A percentile compares a stretch with the other conserved stretches of the same genome.
Conservation (phyloP, 2,797 vertebrate species). For the Malurus splendens region DNA sequence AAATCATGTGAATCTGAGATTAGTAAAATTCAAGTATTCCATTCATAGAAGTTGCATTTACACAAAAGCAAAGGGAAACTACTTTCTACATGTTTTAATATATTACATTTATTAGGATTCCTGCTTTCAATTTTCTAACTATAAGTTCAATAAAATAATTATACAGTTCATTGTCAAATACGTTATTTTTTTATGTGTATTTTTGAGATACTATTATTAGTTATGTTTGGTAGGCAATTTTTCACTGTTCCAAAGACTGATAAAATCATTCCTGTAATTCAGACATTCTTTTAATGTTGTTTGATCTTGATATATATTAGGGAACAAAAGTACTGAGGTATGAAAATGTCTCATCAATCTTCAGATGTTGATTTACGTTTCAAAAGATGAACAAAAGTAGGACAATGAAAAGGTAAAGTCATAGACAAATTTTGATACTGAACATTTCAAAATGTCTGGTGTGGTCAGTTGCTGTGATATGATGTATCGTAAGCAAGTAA, state of each 20-base stretch:
- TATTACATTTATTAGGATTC: background rate
- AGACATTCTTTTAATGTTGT: background rate
- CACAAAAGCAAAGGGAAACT: background rate
- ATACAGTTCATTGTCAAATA: background rate
- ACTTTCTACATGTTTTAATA: background rate
- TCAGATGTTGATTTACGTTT: background rate
- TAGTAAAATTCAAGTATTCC: background rate
- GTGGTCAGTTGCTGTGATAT: background rate
- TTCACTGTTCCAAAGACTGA: background rate
- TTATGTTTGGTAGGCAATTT: background rate
- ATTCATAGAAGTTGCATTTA: background rate
- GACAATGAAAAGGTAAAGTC: background rate
- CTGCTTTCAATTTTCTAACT: background rate
- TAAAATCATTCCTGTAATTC: background rate
- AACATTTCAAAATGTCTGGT: background rate
- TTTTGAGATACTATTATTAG: rapidly evolving
- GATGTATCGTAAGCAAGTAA: background rate
- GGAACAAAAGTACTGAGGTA: background rate
- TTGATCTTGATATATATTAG: background rate
- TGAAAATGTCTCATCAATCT: background rate
- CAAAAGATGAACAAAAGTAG: background rate
- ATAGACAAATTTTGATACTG: background rate
- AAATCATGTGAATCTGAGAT: background rate
- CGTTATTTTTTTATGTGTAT: background rate
- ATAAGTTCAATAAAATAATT: background rate